Base-by-base conservation (phyloP, 2,797 vertebrate species). In the Lophotriccus pileatus region DNA sequence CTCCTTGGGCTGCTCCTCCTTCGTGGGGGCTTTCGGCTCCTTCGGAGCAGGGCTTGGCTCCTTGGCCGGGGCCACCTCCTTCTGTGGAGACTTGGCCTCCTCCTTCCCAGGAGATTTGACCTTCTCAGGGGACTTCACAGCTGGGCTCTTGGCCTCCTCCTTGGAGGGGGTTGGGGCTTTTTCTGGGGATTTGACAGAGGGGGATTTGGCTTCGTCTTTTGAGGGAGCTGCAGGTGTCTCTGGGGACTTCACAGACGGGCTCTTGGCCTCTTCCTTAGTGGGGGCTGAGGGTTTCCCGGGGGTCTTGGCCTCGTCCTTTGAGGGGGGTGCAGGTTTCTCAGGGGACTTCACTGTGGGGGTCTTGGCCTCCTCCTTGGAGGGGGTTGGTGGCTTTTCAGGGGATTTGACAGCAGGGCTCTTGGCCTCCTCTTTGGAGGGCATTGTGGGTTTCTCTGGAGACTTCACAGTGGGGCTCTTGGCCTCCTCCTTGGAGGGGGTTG, bases 351-450 rank as follows among this genome's bases (percentile, higher is more conserved):
- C 43, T 1, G 25, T 94, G 0, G 89, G 94, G 5, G 32, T 6
- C 55, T 82, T 97, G 27, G 81, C 97, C 77, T 95, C 97, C 30
- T 98, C 98, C 22, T 98, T 97, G 17, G 92, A 96, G 14, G 96
- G 95, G 2, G 94, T 34, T 18, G 37, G 0, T 0, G 77, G 60
- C 0, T 86, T 82, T 0, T 94, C 95, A 0, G 93, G 94, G 4
- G 94, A 94, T 3, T 95, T 96, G 1, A 47, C 58, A 1, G 43
- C 16, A 0, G 84, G 84, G 9, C 2, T 23, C 14, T 94, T 90
- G 41, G 67, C 58, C 6, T 76, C 91, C 9, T 88, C 79, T 0
- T 91, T 90, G 4, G 66, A 27, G 9, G 92, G 78, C 1, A n/a
- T 3, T 10, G 41, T 0, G 0, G 75, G 68, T 0, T 80, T 92